Evolutionary conservation across 2,113 vertebrate genomes (phyloP).

Genomic region (Stegastes partitus): DNA sequence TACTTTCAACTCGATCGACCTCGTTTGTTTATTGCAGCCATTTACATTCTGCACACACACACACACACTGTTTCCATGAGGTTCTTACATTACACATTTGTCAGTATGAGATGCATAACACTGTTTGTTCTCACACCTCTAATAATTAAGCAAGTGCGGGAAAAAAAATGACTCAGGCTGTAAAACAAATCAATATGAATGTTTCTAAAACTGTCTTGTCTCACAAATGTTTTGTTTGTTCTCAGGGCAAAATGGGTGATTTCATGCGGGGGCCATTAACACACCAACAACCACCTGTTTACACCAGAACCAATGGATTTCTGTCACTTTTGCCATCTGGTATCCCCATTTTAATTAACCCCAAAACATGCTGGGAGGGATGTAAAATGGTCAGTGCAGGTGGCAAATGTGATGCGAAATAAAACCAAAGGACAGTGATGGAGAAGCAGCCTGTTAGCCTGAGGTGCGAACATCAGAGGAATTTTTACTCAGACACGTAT

Average conservation of each 20-base stretch:
- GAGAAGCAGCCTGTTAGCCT: conserved; percentile 16
- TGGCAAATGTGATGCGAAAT: conserved; percentile 30
- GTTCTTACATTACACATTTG: neutral
- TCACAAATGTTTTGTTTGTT: conserved; percentile 43
- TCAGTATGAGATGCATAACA: conserved; percentile 3
- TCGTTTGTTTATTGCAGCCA: neutral
- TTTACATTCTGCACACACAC: neutral
- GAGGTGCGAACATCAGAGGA: conserved; percentile 2
- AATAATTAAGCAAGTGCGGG: neutral
- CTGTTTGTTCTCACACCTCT: neutral
- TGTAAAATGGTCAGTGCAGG: conserved; percentile 38
- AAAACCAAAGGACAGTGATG: neutral
- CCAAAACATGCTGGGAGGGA: conserved; percentile 29
- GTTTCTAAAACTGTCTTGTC: conserved; percentile 26
- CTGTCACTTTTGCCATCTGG: conserved; percentile 43
- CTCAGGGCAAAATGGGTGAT: conserved; percentile 26
- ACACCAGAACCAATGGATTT: conserved; percentile 26
- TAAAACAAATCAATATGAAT: conserved; percentile 9
- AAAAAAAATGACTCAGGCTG: neutral
- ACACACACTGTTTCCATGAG: neutral
- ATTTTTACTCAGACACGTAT: too few species aligned
- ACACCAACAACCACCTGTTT: conserved; percentile 39
- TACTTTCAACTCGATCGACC: conserved; percentile 19
- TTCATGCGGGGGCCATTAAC: conserved; percentile 11
- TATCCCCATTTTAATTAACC: conserved; percentile 42